Evolutionary conservation across 2,888 invertebrate species (phyloP).

Genomic region (Cosmorhoe ocellata): DNA sequence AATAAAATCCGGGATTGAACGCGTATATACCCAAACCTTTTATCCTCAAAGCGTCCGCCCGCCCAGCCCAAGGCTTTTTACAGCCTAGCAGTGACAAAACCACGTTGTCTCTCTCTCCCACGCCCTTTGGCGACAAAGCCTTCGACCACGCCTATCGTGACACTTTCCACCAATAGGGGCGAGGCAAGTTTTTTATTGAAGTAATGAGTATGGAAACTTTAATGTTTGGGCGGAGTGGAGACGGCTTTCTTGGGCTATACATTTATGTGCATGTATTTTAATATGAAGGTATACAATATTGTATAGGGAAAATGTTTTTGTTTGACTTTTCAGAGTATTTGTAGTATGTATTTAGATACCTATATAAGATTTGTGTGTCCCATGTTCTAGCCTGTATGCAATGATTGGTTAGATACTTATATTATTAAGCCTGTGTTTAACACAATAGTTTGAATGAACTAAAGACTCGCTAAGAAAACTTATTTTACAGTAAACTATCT

Average conservation of each 20-base stretch:
- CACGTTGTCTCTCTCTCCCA: slow-evolving; percentile 60
- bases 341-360: too few relatives aligned
- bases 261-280: not conserved
- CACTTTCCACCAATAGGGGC: slow-evolving; percentile 70
- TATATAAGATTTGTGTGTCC: too few relatives aligned
- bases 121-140: slow-evolving; percentile 78
- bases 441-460: too few relatives aligned
- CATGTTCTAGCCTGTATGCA: too few relatives aligned
- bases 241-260: slow-evolving; percentile 9
- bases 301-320: not conserved
- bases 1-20: slow-evolving; percentile 8
- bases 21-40: slow-evolving; percentile 12
- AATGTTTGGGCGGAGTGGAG: slow-evolving; percentile 27
- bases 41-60: slow-evolving; percentile 27
- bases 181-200: slow-evolving; percentile 52
- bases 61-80: slow-evolving; percentile 60
- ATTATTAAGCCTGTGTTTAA: too few relatives aligned
- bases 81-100: slow-evolving; percentile 64
- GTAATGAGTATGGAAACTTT: slow-evolving; percentile 36
- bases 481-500: too few relatives aligned
- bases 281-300: not conserved
- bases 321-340: too few relatives aligned
- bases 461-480: too few relatives aligned
- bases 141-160: slow-evolving; percentile 71
- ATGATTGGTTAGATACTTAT: too few relatives aligned